Conservation (phyloP, 92 coral and sea anemone genomes). For the Pocillopora grandis region DNA sequence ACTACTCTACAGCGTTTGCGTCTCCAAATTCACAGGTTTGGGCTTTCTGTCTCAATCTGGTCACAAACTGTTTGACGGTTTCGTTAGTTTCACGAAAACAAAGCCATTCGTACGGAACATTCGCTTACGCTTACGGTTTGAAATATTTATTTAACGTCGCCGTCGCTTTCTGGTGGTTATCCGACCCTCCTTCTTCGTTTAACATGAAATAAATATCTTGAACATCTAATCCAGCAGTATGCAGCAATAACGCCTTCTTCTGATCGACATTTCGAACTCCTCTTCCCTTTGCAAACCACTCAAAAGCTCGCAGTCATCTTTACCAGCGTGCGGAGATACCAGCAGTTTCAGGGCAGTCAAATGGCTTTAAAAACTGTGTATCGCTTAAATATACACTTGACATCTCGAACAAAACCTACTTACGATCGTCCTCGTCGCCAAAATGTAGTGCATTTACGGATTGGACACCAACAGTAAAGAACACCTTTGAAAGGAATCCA, state of each 20-base stretch:
- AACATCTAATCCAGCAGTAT: slow-evolving; percentile 56
- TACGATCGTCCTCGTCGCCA: no score
- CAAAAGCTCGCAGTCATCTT: slow-evolving; percentile 60
- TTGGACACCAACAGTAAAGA: no score
- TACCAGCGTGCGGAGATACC: slow-evolving; percentile 50
- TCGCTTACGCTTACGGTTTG: slow-evolving; percentile 46
- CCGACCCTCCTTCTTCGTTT: slow-evolving; percentile 31
- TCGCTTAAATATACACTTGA: slow-evolving; percentile 31
- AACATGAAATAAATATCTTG: slow-evolving; percentile 60
- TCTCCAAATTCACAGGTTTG: slow-evolving; percentile 61
- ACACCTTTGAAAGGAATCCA: no score
- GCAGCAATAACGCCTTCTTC: slow-evolving; percentile 58
- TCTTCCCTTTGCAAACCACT: slow-evolving; percentile 49
- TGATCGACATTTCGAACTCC: slow-evolving; percentile 52
- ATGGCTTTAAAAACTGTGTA: slow-evolving; percentile 26
- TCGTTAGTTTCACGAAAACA: slow-evolving; percentile 44
- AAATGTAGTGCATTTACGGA: no score
- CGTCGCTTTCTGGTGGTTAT: slow-evolving; percentile 28
- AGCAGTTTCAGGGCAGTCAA: slow-evolving; percentile 40
- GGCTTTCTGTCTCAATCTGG: slow-evolving; percentile 55
- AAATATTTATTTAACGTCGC: slow-evolving; percentile 47
- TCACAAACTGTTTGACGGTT: slow-evolving; percentile 57
- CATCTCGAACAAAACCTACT: no score
- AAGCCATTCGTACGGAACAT: slow-evolving; percentile 44
- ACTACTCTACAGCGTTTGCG: slow-evolving; percentile 38